phyloP scores from a whole-genome alignment of 2,888 invertebrate genomes.

The Leucoptera coffeella region DNA sequence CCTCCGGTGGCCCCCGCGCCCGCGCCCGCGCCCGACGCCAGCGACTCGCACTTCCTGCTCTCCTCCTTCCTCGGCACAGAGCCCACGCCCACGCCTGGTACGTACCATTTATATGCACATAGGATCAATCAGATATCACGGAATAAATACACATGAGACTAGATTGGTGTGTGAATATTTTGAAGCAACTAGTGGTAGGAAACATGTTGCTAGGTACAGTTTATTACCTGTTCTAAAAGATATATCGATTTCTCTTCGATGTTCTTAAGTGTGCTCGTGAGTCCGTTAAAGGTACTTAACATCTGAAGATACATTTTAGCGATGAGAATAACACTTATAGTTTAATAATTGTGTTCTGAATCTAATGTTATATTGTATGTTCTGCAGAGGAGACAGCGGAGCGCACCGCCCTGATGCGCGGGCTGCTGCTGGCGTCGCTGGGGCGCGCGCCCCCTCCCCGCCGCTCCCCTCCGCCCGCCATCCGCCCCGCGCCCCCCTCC shows the following conservation, averaged over 20 bases:
- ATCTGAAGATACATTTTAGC: too few species aligned
- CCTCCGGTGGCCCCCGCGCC: slow-evolving; percentile 47
- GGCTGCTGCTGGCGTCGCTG: slow-evolving; percentile 38
- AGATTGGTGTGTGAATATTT: too few species aligned
- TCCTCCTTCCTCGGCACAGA: slow-evolving; percentile 26
- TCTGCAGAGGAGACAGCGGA: slow-evolving; percentile 19
- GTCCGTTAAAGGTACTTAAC: too few species aligned
- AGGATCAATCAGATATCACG: too few species aligned
- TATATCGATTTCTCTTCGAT: background rate
- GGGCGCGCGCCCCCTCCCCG: slow-evolving; percentile 20
- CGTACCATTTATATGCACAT: too few species aligned
- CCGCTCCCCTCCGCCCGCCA: slow-evolving; percentile 11
- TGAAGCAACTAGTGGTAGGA: too few species aligned
- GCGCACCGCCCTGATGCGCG: slow-evolving; percentile 36
- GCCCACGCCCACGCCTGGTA: slow-evolving; percentile 13
- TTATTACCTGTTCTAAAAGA: background rate
- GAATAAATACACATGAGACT: too few species aligned
- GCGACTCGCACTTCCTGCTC: slow-evolving; percentile 30
- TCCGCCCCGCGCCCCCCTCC: slow-evolving; percentile 11
- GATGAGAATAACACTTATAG: too few species aligned
- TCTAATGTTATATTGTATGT: background rate
- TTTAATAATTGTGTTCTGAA: too few species aligned
- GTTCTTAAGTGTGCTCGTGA: too few species aligned
- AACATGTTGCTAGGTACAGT: background rate
- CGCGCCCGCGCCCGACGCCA: slow-evolving; percentile 17